Evolutionary conservation across 2,888 invertebrate genomes (phyloP).

Genomic region (Luffia ferchaultella): DNA sequence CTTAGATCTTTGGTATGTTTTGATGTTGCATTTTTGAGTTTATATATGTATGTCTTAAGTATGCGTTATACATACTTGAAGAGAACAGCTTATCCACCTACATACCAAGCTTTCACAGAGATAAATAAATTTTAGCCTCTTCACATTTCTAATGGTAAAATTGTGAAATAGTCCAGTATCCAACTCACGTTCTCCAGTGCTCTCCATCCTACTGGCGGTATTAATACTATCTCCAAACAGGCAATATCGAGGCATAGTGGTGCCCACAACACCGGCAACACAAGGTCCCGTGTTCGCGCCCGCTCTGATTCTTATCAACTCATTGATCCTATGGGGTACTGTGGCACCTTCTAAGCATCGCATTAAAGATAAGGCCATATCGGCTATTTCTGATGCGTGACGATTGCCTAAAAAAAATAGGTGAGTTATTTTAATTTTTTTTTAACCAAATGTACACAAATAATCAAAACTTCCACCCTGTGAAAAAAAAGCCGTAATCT

Average conservation of each 20-base stretch:
- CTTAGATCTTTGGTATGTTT: no score
- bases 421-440: no score
- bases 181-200: conserved; percentile 53
- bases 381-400: conserved; percentile 69
- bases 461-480: no score
- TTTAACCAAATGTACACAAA: no score
- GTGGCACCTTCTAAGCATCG: conserved; percentile 54
- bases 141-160: no score
- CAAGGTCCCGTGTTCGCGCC: conserved; percentile 72
- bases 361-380: conserved; percentile 66
- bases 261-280: conserved; percentile 71
- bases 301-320: conserved; percentile 57
- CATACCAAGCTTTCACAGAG: no score
- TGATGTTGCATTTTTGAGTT: no score
- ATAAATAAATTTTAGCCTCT: no score
- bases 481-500: no score
- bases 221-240: conserved; percentile 71
- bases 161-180: not conserved
- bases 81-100: no score
- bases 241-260: conserved; percentile 70
- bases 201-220: conserved; percentile 72
- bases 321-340: conserved; percentile 60
- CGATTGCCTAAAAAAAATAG: conserved; percentile 50
- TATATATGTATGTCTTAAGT: no score
- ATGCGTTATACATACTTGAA: no score